Conservation (phyloP, 2,888 invertebrate genomes). For the Agriopis aurantiaria region DNA sequence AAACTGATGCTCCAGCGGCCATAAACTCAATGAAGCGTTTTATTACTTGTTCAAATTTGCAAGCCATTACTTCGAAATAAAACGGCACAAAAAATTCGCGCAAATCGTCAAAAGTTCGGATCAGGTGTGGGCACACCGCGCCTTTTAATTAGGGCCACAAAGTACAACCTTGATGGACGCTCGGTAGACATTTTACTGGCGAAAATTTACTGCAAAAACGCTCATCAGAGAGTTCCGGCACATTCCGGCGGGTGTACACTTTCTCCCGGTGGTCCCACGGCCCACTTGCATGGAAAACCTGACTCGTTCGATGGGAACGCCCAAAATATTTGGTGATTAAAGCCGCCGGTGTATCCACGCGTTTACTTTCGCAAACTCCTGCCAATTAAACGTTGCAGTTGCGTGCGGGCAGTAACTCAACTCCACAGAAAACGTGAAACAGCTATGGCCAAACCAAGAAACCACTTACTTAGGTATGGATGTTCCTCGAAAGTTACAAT, state of each 20-base stretch:
- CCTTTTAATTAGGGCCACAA: conserved; percentile 54
- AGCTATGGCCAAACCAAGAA: no score
- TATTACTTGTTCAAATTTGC: conserved; percentile 41
- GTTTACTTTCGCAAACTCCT: conserved; percentile 75
- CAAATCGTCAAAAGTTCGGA: conserved; percentile 19
- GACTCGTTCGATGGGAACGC: conserved; percentile 78
- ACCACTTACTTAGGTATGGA: no score
- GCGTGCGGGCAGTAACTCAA: conserved; percentile 19
- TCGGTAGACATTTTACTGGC: conserved; percentile 62
- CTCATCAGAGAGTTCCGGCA: conserved; percentile 71
- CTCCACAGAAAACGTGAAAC: conserved; percentile 5
- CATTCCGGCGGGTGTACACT: conserved; percentile 64
- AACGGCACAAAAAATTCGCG: conserved; percentile 9
- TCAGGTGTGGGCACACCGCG: conserved; percentile 35
- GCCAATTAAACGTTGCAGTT: conserved; percentile 65
- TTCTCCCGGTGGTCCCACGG: conserved; percentile 82
- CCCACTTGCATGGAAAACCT: conserved; percentile 70
- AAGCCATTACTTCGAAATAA: conserved; percentile 28
- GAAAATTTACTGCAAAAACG: conserved; percentile 71
- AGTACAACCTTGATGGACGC: conserved; percentile 4
- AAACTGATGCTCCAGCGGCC: conserved; percentile 18
- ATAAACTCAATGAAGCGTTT: conserved; percentile 42
- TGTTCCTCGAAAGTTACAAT: no score
- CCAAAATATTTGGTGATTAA: conserved; percentile 81
- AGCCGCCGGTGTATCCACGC: conserved; percentile 65